A percentile compares a stretch with the other conserved stretches of the same genome.
Evolutionary conservation across 2,113 vertebrate genomes (phyloP).

Genomic region (Bungarus multicinctus): DNA sequence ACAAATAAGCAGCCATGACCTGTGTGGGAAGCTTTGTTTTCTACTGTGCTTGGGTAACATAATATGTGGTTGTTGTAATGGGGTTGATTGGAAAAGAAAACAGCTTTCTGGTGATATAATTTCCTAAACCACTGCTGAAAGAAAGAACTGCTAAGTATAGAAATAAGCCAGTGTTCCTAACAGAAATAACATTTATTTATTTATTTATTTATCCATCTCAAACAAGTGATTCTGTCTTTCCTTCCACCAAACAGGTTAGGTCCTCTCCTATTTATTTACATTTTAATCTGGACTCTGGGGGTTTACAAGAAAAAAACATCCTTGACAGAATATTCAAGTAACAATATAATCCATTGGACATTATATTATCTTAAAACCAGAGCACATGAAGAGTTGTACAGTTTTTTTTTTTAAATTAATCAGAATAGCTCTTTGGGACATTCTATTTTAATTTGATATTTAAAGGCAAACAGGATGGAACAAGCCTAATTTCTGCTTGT

Average conservation of each 20-base stretch:
- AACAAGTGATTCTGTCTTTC: background rate
- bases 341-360: background rate
- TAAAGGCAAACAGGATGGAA: background rate
- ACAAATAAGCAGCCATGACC: slow-evolving; percentile 18
- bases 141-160: background rate
- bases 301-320: background rate
- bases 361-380: background rate
- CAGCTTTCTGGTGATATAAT: background rate
- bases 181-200: background rate
- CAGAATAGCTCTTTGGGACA: background rate
- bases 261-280: background rate
- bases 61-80: slow-evolving; percentile 5
- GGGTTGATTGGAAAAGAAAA: background rate
- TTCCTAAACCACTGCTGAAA: background rate
- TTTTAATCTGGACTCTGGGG: background rate
- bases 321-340: background rate
- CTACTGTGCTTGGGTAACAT: slow-evolving; percentile 35
- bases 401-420: background rate
- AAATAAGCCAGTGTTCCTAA: background rate
- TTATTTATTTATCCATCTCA: background rate
- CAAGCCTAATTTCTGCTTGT: background rate
- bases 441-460: background rate
- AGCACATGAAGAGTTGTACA: background rate
- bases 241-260: background rate
- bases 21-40: slow-evolving; percentile 50